Evolutionary conservation across 2,888 invertebrate species (phyloP).

Genomic region (Noctua comes): DNA sequence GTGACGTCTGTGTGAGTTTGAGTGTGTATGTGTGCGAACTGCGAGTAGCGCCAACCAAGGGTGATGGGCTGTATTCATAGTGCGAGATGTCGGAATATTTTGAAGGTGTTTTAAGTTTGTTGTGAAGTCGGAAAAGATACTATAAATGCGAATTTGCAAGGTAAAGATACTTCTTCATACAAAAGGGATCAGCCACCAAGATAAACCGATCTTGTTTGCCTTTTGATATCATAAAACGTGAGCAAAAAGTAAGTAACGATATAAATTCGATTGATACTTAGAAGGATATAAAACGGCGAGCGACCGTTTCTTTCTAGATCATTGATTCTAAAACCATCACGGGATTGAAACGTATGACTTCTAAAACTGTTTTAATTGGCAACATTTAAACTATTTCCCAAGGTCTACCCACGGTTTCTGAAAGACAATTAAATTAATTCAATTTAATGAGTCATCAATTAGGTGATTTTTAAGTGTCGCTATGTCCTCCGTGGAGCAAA

Average conservation of each 20-base stretch:
- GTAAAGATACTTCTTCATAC: background rate
- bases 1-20: constrained; percentile 67
- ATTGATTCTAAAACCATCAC: background rate
- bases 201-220: background rate
- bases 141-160: background rate
- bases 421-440: background rate
- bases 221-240: background rate
- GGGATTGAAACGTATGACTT: background rate
- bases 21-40: constrained; percentile 70
- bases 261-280: background rate
- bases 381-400: background rate
- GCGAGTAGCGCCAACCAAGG: constrained; percentile 71
- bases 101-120: background rate
- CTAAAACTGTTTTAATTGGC: background rate
- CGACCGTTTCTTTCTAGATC: background rate
- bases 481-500: background rate
- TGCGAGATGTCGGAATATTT: constrained; percentile 21
- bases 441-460: background rate
- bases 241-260: background rate
- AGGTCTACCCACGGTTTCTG: background rate
- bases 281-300: background rate
- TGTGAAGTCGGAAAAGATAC: background rate
- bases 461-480: background rate
- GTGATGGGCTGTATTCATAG: constrained; percentile 73
- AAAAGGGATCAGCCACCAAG: background rate